Conservation (phyloP, 2,797 vertebrate species). For the Eulemur rubriventer region DNA sequence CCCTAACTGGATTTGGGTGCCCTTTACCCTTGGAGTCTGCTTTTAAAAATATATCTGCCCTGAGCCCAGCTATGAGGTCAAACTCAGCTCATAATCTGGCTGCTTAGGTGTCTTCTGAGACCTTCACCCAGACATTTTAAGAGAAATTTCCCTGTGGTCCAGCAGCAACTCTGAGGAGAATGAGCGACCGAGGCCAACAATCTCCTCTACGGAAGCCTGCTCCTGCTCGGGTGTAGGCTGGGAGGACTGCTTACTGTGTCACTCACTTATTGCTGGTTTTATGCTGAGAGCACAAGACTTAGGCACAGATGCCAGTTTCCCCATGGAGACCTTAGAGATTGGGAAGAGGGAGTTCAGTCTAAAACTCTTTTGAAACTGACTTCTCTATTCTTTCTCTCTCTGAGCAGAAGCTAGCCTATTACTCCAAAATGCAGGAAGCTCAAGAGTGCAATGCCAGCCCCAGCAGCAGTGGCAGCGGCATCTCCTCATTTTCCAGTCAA, state of each 20-base stretch:
- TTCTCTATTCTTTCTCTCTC: slow-evolving; percentile 35
- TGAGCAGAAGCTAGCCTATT: slow-evolving; percentile 95
- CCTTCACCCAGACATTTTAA: not conserved
- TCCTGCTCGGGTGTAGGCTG: not conserved
- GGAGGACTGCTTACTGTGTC: not conserved
- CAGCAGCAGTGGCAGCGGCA: slow-evolving; percentile 81
- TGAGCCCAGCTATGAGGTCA: not conserved
- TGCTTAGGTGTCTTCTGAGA: not conserved
- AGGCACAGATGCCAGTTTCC: not conserved
- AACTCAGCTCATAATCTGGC: not conserved
- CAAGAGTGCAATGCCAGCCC: slow-evolving; percentile 87
- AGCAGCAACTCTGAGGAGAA: not conserved
- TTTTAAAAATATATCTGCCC: slow-evolving; percentile 23
- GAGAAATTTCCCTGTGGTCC: not conserved
- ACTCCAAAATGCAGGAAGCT: slow-evolving; percentile 98
- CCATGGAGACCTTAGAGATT: not conserved
- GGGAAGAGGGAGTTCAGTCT: not conserved
- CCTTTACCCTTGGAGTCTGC: not conserved
- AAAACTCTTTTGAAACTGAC: not conserved
- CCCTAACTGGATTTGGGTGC: not conserved
- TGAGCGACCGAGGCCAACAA: not conserved
- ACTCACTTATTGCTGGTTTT: not conserved
- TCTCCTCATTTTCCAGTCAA: slow-evolving; percentile 88
- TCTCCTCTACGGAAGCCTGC: not conserved
- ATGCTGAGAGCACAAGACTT: not conserved